Evolutionary conservation across 2,113 vertebrate genomes (phyloP), one percentile per base, ranked within the genome.

Genomic region (Hemicordylus capensis): DNA sequence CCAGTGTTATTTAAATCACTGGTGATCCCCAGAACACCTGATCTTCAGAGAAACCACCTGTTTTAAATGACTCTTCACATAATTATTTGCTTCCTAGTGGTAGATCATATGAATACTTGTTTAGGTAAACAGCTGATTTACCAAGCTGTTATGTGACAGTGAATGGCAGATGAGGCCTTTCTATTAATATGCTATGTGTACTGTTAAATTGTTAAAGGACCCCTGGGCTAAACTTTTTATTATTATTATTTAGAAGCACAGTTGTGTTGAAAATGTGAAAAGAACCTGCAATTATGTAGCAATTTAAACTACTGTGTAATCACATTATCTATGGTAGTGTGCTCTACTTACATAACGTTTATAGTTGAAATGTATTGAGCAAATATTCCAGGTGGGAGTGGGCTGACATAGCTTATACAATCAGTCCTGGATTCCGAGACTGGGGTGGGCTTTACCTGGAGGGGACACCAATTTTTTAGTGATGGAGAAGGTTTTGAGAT

Each of bases 231-330:
- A 63, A 67, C 31, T 31, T 70, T 22, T 44, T 11, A 83, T 22
- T 78, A 44, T 44, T 46, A 42, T 48, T 4, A 73, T 73, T 37
- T 39, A 58, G 63, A 88, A 54, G 9, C 34, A 67, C 10, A 80
- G 26, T 85, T 90, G 67, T 46, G 12, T 67, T 58, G 15, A 44
- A 74, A 66, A 48, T 17, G 3, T 48, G 79, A 87, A 87, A 89
- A 81, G 46, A 86, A 81, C 42, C 0, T 0, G 14, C 24, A 89
- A 19, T 85, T 58, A 54, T 34, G 34, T 78, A 67, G 26, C 84
- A 56, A 86, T 84, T 76, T 85, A 1, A 44, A 76, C 37, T 28
- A 11, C 8, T 80, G 20, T 63, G 20, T 70, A 88, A 39, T 24
- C 76, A 56, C 15, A 78, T 11, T 67, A 8, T 66, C 17, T 48